Base-by-base conservation (phyloP, 2,797 vertebrate genomes). In the Gymnodraco acuticeps region DNA sequence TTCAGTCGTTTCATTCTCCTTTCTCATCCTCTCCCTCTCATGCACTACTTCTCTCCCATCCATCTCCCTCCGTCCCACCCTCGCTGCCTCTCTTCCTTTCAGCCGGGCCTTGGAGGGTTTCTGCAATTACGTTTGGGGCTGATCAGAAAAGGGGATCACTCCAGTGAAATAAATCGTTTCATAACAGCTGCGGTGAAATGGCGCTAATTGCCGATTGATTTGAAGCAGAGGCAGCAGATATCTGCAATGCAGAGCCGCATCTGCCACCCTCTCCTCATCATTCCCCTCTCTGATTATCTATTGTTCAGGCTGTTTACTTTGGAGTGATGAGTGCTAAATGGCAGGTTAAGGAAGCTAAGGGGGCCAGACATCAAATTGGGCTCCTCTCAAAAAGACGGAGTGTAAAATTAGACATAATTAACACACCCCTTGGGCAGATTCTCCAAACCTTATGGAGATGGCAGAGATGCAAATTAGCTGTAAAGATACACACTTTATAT, bases 201-300 rank as follows among this genome's bases (percentile, higher is more conserved):
- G 79, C 81, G 82, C 90, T 96, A 96, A 96, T 94, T 96, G 87
- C 90, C 84, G 93, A 95, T 94, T 95, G 95, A 95, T 95, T 94
- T 84, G 93, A 92, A 92, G 93, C 94, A 82, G 92, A 92, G 90
- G 91, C 92, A 92, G 92, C 87, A 88, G 82, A 91, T 91, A 94
- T 85, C 85, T 90, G 87, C 78, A 92, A 88, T 90, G 91, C 92
- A 87, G 92, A 88, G 88, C 73, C 87, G 75, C 91, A 92, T 93
- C 92, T 93, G 91, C 92, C 77, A 78, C 77, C 77, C 82, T 87
- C 84, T 73, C 83, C 86, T 90, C 90, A 81, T 85, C 89, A 88
- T 87, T 90, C 87, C 90, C 76, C 84, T 88, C 88, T 85, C 92
- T 95, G 95, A 95, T 96, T 94, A 94, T 88, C 87, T 84, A 95